Base-by-base conservation (phyloP, 2,113 vertebrate species). In the Ia io region DNA sequence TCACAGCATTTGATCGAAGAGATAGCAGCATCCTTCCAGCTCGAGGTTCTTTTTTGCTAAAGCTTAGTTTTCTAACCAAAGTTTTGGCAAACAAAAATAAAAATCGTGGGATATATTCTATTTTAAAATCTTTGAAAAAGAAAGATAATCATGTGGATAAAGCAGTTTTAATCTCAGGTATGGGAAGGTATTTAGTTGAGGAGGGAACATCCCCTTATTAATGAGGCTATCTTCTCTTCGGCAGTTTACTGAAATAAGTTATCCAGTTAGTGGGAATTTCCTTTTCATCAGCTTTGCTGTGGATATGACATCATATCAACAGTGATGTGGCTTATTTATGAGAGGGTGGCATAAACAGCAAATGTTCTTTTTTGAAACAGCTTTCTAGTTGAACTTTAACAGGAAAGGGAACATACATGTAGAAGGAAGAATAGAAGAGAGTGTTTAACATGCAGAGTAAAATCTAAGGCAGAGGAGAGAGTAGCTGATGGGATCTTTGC, bases 251-350 rank as follows among this genome's bases (percentile, higher is more conserved):
- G 35, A 70, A 49, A 42, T 78, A 76, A 59, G 79, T 88, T 90
- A 17, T 67, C 6, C 23, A 90, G 22, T 22, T 49, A 84, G 35
- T 67, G 76, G 63, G 71, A 80, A 93, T 93, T 87, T 80, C 84
- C 30, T 73, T 42, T 94, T 23, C 63, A 95, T 97, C 87, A 97
- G 94, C 90, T 97, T 94, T 89, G 87, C 94, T 98, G 51, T 90
- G 96, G 96, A 93, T 59, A 80, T 74, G 74, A 77, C 59, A 91
- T 97, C 93, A 84, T 82, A 92, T 97, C 96, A 98, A 97, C 93
- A 93, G 95, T 97, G 96, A 97, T 96, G 96, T 70, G 90, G 93
- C 97, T 98, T 98, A 97, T 98, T 98, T 98, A 96, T 96, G 95
- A 78, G 92, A 97, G 88, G 89, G 83, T 98, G 96, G 94, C 96